A percentile compares a stretch with the other conserved stretches of the same genome.
These are phyloP conservation scores for Galerucella pusilla DNA, from an alignment of 2,888 invertebrate genomes.

Conservation along the genomic window DNA sequence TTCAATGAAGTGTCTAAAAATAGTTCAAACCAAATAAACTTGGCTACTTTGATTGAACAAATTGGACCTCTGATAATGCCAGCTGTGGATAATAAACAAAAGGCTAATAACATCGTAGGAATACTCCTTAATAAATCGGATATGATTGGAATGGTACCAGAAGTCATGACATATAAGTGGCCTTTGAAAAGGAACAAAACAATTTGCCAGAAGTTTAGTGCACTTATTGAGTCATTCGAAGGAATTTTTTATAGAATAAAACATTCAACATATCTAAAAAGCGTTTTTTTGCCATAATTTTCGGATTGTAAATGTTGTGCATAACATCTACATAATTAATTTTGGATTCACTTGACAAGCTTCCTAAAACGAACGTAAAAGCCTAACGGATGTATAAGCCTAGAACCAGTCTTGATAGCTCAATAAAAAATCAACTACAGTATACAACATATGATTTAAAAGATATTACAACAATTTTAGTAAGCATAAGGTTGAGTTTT, in stretches of 20 bases:
- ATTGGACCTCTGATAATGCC: slow-evolving; percentile 38
- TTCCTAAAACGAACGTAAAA: too few species aligned
- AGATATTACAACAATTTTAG: too few species aligned
- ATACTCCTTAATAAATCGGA: slow-evolving; percentile 31
- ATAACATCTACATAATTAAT: neutral
- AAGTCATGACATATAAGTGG: slow-evolving; percentile 18
- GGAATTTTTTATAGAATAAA: slow-evolving; percentile 10
- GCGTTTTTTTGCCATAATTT: neutral
- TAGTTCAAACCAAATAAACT: slow-evolving; percentile 32
- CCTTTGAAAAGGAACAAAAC: slow-evolving; percentile 2
- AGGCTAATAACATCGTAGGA: slow-evolving; percentile 22
- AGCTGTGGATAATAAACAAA: slow-evolving; percentile 12
- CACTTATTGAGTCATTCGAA: neutral
- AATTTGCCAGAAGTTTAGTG: slow-evolving; percentile 19
- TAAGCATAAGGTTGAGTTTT: too few species aligned
- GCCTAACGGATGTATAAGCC: too few species aligned
- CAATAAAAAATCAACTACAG: too few species aligned
- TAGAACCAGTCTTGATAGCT: too few species aligned
- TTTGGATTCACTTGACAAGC: too few species aligned
- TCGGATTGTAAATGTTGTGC: neutral
- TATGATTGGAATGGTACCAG: slow-evolving; percentile 39
- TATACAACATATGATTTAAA: too few species aligned
- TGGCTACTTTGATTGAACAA: slow-evolving; percentile 28
- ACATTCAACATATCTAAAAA: neutral
- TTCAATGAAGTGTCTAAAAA: slow-evolving; percentile 36